Evolutionary conservation across 2,113 vertebrate species (phyloP), one percentile per base, ranked within the genome.

Genomic region (Ornithorhynchus anatinus): DNA sequence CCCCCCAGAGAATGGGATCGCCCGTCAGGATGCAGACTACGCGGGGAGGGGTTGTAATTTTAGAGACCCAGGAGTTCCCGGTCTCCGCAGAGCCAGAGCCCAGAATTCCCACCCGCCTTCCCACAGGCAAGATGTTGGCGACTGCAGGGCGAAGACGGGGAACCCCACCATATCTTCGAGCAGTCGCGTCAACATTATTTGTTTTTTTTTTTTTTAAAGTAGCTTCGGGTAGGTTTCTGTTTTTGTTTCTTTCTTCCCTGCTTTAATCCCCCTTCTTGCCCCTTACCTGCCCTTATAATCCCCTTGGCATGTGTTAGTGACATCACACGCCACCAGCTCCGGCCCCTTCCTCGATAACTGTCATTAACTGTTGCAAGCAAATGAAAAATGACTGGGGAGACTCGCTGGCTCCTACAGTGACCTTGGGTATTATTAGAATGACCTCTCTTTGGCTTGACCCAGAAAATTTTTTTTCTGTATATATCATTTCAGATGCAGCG

Each of bases 301-400:
- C 92, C 78, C 80, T 92, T 16, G 92, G 91, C 92, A 95, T 93
- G 93, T 92, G 91, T 89, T 82, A 84, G 89, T 94, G 94, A 94
- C 94, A 93, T 95, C 91, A 92, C 94, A 95, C 86, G 87, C 87
- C 92, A 84, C 86, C 79, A 87, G 90, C 89, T 95, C 91, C 91
- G 89, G 94, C 94, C 88, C 87, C 82, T 80, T 85, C 90, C 88
- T 77, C 88, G 92, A 92, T 91, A 94, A 95, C 91, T 94, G 94
- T 95, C 94, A 93, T 95, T 94, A 94, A 94, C 86, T 78, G 91
- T 88, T 81, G 89, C 91, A 92, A 93, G 93, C 90, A 94, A 95
- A 93, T 94, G 91, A 95, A 95, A 94, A 95, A 93, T 93, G 94
- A 93, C 93, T 94, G 88, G 88, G n/a, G 94, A 94, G 94, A 95